Evolutionary conservation across 2,113 vertebrate species (phyloP).

Genomic region (Cynopterus brachyotis): DNA sequence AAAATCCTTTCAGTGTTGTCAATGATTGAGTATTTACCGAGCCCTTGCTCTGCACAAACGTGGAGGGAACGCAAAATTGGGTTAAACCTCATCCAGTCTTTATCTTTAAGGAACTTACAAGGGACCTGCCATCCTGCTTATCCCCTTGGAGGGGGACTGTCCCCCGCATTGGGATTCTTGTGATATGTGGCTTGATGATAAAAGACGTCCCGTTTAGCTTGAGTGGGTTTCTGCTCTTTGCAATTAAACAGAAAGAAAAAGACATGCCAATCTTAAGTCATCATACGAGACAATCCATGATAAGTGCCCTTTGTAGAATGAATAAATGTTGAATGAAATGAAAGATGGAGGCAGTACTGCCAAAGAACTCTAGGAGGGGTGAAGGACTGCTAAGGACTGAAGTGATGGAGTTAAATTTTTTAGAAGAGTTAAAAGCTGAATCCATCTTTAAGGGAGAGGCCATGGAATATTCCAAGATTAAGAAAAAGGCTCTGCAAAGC

Average conservation of each 20-base stretch:
- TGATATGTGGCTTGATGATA: background rate
- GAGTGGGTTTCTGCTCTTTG: background rate
- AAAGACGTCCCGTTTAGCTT: background rate
- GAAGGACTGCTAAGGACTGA: background rate
- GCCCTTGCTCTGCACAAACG: background rate
- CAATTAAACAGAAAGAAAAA: constrained; percentile 44
- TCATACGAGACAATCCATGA: background rate
- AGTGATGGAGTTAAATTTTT: background rate
- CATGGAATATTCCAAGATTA: background rate
- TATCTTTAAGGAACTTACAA: background rate
- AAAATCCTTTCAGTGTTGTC: background rate
- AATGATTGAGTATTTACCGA: background rate
- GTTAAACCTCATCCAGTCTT: background rate
- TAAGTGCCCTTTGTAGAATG: background rate
- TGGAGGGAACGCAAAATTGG: background rate
- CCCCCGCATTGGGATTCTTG: background rate
- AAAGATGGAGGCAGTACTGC: background rate
- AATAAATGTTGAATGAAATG: background rate
- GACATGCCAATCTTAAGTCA: background rate
- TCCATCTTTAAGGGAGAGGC: background rate
- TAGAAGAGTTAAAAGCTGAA: background rate
- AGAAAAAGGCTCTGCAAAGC: background rate
- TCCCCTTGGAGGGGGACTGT: background rate
- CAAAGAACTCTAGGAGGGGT: background rate
- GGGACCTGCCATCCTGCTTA: background rate